Evolutionary conservation across 2,113 vertebrate genomes (phyloP).

Genomic region (Corydoras maculifer): DNA sequence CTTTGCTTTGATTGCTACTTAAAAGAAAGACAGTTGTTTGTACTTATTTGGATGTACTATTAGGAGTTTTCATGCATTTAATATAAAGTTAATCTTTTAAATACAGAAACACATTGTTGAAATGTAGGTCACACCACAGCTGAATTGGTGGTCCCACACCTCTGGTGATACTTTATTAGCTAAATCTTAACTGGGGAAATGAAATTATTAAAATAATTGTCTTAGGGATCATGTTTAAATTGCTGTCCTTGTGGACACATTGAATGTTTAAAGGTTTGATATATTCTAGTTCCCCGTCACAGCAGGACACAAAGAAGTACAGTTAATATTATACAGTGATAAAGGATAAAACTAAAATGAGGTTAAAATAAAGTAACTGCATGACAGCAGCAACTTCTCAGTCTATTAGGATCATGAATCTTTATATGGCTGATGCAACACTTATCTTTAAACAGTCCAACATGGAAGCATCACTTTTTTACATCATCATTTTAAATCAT

Average conservation of each 20-base stretch:
- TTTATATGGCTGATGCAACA: too few relatives aligned
- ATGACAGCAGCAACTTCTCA: too few relatives aligned
- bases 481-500: too few relatives aligned
- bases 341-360: too few relatives aligned
- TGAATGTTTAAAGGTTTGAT: neutral
- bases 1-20: constrained; percentile 48
- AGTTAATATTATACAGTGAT: neutral
- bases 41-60: neutral
- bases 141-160: constrained; percentile 7
- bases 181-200: constrained; percentile 9
- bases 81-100: neutral
- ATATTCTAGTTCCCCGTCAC: neutral
- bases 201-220: constrained; percentile 23
- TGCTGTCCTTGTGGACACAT: neutral
- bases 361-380: too few relatives aligned
- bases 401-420: too few relatives aligned
- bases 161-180: constrained; percentile 32
- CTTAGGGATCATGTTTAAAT: constrained; percentile 9
- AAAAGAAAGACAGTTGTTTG: constrained; percentile 41
- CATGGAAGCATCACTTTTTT: too few relatives aligned
- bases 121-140: constrained; percentile 20
- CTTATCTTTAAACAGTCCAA: too few relatives aligned
- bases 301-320: neutral
- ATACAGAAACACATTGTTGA: neutral
- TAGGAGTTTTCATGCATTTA: neutral